phyloP scores from a whole-genome alignment of 2,797 vertebrate species.

The Gastrophryne carolinensis region DNA sequence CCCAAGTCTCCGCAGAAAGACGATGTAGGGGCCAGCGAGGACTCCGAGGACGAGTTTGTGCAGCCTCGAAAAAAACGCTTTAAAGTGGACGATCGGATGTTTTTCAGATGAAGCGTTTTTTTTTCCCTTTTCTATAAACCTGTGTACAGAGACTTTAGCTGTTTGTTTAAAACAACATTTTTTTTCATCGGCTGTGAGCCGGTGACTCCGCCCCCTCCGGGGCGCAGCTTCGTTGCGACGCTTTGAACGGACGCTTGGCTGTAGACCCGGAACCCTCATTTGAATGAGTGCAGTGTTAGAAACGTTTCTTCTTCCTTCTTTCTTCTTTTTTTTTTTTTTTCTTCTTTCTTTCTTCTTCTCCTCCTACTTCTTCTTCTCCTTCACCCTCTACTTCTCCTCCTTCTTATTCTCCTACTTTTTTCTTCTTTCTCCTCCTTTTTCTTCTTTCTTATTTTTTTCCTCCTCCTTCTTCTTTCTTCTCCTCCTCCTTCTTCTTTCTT shows the following conservation, averaged over 20 bases:
- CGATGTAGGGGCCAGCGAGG: neutral
- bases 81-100: constrained; percentile 71
- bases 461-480: too few relatives aligned
- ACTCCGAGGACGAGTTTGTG: constrained; percentile 70
- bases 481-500: too few relatives aligned
- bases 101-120: constrained; percentile 63
- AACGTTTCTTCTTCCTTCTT: too few relatives aligned
- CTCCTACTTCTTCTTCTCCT: too few relatives aligned
- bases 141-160: constrained; percentile 31
- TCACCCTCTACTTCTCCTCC: too few relatives aligned
- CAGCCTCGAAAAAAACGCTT: constrained; percentile 71
- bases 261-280: neutral
- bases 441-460: too few relatives aligned
- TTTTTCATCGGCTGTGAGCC: constrained; percentile 28
- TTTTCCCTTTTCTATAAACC: constrained; percentile 3
- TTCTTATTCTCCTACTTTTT: too few relatives aligned
- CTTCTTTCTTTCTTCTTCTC: too few relatives aligned
- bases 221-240: neutral
- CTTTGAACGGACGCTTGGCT: neutral
- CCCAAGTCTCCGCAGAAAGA: constrained; percentile 62
- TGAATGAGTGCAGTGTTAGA: neutral
- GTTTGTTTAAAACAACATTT: constrained; percentile 19
- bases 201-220: constrained; percentile 4
- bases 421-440: too few relatives aligned
- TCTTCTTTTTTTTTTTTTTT: too few relatives aligned